phyloP scores from a whole-genome alignment of 2,797 vertebrate genomes.

The Gallinago solitaria region DNA sequence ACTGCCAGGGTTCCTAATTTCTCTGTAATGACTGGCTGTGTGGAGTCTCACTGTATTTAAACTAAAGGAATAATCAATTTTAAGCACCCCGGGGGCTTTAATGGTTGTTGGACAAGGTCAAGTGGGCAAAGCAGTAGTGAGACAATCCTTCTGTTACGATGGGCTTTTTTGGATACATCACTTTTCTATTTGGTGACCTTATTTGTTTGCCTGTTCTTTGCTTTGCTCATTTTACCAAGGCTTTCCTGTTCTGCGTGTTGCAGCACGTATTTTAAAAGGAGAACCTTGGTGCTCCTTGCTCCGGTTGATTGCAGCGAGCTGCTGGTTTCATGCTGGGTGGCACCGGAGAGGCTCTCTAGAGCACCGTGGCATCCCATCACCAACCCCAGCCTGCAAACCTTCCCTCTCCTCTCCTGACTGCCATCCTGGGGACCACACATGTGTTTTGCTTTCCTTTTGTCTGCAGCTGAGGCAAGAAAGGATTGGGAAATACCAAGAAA shows the following conservation, averaged over 20 bases:
- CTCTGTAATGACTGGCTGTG: not conserved
- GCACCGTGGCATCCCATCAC: fast-evolving
- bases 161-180: not conserved
- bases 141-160: not conserved
- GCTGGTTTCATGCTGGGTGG: not conserved
- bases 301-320: not conserved
- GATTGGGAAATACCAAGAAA: slow-evolving; percentile 48
- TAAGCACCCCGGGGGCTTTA: not conserved
- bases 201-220: not conserved
- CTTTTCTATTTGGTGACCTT: not conserved
- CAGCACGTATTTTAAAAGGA: not conserved
- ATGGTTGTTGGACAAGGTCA: not conserved
- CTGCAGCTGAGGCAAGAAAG: slow-evolving; percentile 32
- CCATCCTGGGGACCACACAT: not conserved
- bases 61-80: not conserved
- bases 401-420: not conserved
- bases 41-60: not conserved
- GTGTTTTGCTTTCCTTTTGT: slow-evolving; percentile 40
- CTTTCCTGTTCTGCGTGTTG: not conserved
- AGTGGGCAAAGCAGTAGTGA: not conserved
- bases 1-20: not conserved
- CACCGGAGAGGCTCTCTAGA: not conserved
- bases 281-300: not conserved
- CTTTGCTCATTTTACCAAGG: not conserved
- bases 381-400: not conserved